These are phyloP conservation scores for Ischnus inquisitorius DNA, from an alignment of 2,888 invertebrate species.

Conservation along the genomic window DNA sequence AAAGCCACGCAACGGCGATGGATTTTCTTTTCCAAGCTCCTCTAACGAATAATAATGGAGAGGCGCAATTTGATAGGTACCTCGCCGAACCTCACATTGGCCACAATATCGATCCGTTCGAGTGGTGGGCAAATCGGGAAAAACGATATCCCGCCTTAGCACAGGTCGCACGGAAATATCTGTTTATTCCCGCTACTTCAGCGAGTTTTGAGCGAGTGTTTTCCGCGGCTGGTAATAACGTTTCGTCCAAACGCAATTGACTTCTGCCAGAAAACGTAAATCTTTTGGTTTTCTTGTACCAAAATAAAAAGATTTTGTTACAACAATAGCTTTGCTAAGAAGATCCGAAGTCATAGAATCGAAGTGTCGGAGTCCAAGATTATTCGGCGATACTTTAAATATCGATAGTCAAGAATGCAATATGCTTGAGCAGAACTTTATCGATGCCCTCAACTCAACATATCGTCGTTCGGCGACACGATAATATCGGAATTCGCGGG, in stretches of 20 bases:
- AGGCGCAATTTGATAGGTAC: conserved; percentile 41
- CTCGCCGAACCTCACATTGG: conserved; percentile 18
- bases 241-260: conserved; percentile 30
- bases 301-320: not conserved
- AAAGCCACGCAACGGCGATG: conserved; percentile 32
- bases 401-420: no score
- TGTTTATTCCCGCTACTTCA: conserved; percentile 48
- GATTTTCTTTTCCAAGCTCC: conserved; percentile 44
- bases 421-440: no score
- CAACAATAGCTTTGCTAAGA: not conserved
- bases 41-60: not conserved
- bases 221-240: conserved; percentile 42
- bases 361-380: no score
- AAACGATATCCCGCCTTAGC: conserved; percentile 47
- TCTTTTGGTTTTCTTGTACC: conserved; percentile 11
- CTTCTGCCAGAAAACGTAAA: conserved; percentile 25
- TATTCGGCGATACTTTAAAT: no score
- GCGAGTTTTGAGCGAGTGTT: conserved; percentile 51
- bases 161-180: conserved; percentile 18
- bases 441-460: no score
- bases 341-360: no score
- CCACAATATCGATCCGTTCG: conserved; percentile 37
- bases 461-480: no score
- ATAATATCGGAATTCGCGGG: no score
- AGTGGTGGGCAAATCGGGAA: conserved; percentile 52